Evolutionary conservation across 2,797 vertebrate species (phyloP).

Genomic region (Enteromius treurensis): DNA sequence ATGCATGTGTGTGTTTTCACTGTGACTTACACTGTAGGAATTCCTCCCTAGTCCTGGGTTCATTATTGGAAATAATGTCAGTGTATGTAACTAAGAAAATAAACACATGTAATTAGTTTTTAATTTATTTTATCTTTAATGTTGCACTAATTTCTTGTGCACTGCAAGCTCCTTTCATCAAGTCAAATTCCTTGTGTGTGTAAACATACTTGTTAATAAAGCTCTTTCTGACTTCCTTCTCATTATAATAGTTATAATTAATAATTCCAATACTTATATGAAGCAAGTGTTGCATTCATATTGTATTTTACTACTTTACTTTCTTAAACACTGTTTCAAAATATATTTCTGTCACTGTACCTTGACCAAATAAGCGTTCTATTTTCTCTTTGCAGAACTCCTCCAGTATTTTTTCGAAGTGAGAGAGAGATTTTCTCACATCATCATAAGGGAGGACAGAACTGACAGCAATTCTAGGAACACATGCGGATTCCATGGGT

Average conservation of each 20-base stretch:
- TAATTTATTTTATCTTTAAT: too few relatives aligned
- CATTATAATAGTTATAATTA: background rate
- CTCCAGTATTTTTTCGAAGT: conserved; percentile 29
- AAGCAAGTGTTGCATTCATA: background rate
- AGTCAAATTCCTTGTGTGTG: too few relatives aligned
- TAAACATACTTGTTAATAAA: too few relatives aligned
- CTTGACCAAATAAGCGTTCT: conserved; percentile 26
- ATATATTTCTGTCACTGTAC: conserved; percentile 11
- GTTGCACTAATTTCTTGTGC: too few relatives aligned
- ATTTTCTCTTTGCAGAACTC: conserved; percentile 41
- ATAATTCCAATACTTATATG: background rate
- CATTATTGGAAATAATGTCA: conserved; percentile 36
- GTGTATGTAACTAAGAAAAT: conserved; percentile 38
- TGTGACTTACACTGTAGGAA: conserved; percentile 47
- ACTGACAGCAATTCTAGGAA: background rate
- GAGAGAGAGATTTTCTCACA: conserved; percentile 38
- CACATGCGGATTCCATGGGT: background rate
- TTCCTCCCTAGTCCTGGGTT: conserved; percentile 41
- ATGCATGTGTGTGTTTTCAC: background rate
- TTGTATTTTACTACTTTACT: background rate
- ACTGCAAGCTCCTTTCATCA: too few relatives aligned
- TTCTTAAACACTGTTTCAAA: background rate
- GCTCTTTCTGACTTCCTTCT: too few relatives aligned
- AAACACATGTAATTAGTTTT: background rate
- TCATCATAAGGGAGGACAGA: conserved; percentile 38